These are phyloP conservation scores for Melanotaenia trifasciata DNA, from an alignment of 2,797 vertebrate genomes.

Conservation along the genomic window DNA sequence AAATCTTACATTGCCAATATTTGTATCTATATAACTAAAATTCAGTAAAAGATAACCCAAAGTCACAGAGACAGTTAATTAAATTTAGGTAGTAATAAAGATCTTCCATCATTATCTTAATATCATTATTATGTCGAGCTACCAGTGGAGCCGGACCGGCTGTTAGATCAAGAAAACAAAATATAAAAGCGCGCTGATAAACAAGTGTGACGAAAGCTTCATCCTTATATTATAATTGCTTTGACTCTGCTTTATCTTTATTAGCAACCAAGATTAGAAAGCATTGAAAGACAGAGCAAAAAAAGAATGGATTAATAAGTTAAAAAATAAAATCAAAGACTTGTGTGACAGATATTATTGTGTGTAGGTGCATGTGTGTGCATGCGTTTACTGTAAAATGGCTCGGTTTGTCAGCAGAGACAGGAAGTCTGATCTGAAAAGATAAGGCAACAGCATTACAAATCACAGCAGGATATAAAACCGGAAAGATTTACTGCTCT, in stretches of 20 bases:
- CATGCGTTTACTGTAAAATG: background rate
- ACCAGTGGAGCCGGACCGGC: slow-evolving; percentile 7
- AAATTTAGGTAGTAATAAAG: slow-evolving; percentile 48
- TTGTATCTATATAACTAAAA: slow-evolving; percentile 43
- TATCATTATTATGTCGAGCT: slow-evolving; percentile 47
- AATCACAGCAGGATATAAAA: slow-evolving; percentile 62
- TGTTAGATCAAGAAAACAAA: background rate
- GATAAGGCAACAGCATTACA: slow-evolving; percentile 70
- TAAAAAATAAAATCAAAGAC: background rate
- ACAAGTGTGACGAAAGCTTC: background rate
- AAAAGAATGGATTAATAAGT: too few relatives aligned
- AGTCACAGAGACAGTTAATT: slow-evolving; percentile 56
- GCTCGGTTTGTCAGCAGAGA: slow-evolving; percentile 50
- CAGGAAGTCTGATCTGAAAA: slow-evolving; percentile 62
- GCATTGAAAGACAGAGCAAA: background rate
- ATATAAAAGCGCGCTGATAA: background rate
- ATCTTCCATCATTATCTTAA: slow-evolving; percentile 56
- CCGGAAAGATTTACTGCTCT: slow-evolving; percentile 38
- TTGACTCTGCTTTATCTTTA: background rate
- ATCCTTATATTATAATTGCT: background rate
- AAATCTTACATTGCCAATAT: background rate
- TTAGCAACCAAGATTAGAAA: background rate
- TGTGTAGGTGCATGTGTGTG: background rate
- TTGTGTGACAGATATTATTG: background rate
- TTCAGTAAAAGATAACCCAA: slow-evolving; percentile 30